A percentile compares a stretch with the other conserved stretches of the same genome.
phyloP scores from a whole-genome alignment of 2,797 vertebrate species.

The Dromococcyx pavoninus region DNA sequence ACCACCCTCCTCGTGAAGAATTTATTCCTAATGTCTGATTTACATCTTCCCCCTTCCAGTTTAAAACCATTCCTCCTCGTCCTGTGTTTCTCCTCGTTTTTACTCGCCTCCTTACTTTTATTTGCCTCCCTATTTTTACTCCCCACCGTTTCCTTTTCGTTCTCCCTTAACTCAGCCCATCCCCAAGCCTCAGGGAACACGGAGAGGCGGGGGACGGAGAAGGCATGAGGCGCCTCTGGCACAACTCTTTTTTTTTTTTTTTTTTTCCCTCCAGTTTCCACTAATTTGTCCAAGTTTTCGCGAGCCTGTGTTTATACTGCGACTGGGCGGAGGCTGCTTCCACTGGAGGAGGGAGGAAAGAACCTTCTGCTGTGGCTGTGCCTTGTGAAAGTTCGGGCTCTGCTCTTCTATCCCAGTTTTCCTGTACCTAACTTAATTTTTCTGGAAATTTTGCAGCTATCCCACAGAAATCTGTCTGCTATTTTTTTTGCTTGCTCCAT shows the following conservation, averaged over 20 bases:
- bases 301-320: not conserved
- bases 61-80: too few relatives aligned
- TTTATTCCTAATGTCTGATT: too few relatives aligned
- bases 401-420: not conserved
- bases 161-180: not conserved
- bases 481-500: too few relatives aligned
- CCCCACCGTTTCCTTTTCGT: rapidly evolving
- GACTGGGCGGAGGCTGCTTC: conserved; percentile 22
- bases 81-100: too few relatives aligned
- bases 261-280: not conserved
- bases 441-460: not conserved
- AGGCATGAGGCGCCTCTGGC: not conserved
- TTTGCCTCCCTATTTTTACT: not conserved
- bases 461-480: rapidly evolving
- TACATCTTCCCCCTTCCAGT: too few relatives aligned
- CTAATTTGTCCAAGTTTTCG: conserved; percentile 7
- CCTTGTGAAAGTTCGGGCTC: rapidly evolving
- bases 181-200: not conserved
- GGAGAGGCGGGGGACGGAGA: not conserved
- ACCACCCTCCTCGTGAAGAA: too few relatives aligned
- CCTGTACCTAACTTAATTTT: rapidly evolving
- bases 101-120: too few relatives aligned
- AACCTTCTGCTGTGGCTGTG: not conserved
- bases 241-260: not conserved
- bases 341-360: not conserved